These are phyloP conservation scores for Ecliptopera silaceata DNA, from an alignment of 2,888 invertebrate genomes.

Conservation along the genomic window DNA sequence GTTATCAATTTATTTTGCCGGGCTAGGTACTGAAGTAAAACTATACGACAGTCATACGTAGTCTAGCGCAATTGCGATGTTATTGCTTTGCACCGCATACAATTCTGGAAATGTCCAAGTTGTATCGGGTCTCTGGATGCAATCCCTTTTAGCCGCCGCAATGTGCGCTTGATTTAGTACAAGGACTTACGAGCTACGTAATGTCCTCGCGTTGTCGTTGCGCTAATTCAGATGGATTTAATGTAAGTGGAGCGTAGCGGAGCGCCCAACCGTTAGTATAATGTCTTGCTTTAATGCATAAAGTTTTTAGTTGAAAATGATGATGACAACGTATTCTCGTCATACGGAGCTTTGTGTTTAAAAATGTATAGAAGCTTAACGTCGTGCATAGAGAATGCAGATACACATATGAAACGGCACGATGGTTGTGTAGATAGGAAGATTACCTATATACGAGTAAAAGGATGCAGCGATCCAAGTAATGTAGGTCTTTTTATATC, in stretches of 20 bases:
- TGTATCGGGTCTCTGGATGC: slow-evolving; percentile 34
- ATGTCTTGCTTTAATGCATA: slow-evolving; percentile 52
- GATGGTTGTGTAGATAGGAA: neutral
- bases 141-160: slow-evolving; percentile 37
- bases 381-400: neutral
- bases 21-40: no score
- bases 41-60: neutral
- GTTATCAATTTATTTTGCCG: no score
- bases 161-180: slow-evolving; percentile 56
- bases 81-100: slow-evolving; percentile 12
- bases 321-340: slow-evolving; percentile 21
- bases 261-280: slow-evolving; percentile 47
- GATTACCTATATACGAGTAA: no score
- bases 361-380: slow-evolving; percentile 10
- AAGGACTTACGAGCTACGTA: slow-evolving; percentile 55
- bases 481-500: no score
- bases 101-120: slow-evolving; percentile 23
- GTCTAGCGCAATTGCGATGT: neutral
- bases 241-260: slow-evolving; percentile 47
- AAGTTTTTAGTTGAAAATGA: slow-evolving; percentile 34
- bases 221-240: slow-evolving; percentile 67
- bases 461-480: no score
- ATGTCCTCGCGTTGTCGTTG: slow-evolving; percentile 59
- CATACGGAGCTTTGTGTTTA: slow-evolving; percentile 17
- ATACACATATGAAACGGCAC: neutral